Conservation (phyloP, 2,113 vertebrate genomes). For the Potamarius usumacintae region DNA sequence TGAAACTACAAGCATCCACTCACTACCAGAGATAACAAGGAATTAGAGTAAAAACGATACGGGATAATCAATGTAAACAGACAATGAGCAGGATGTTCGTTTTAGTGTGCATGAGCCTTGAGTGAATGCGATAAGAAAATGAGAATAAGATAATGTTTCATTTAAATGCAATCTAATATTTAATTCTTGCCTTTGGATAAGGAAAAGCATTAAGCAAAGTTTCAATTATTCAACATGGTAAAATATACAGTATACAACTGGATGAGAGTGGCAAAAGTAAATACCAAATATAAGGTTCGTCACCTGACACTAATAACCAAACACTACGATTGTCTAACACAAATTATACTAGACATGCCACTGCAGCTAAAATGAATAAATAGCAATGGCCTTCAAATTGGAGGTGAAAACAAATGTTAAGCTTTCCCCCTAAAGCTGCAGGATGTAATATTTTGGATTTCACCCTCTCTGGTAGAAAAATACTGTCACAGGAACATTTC, state of each 20-base stretch:
- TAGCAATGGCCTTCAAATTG: not conserved
- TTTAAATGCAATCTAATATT: too few species aligned
- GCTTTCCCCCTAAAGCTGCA: not conserved
- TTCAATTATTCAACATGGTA: not conserved
- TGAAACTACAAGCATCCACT: slow-evolving; percentile 6
- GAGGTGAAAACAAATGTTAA: not conserved
- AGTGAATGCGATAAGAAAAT: slow-evolving; percentile 16
- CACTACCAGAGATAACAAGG: slow-evolving; percentile 26
- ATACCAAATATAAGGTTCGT: too few species aligned
- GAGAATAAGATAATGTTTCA: not conserved
- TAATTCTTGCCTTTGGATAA: not conserved
- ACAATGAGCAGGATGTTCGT: not conserved
- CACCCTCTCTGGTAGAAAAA: too few species aligned
- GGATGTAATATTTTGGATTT: not conserved
- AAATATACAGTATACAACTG: too few species aligned
- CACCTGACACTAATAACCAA: too few species aligned
- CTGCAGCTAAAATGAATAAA: too few species aligned
- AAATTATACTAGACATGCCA: too few species aligned
- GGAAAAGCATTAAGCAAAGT: not conserved
- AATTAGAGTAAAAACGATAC: slow-evolving; percentile 13
- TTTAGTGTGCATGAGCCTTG: not conserved
- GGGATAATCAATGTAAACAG: slow-evolving; percentile 22
- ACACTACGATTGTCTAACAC: too few species aligned
- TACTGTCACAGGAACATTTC: too few species aligned
- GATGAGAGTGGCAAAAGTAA: too few species aligned